phyloP scores from a whole-genome alignment of 1,140 invertebrate genomes.

The Ceratitis capitata region DNA sequence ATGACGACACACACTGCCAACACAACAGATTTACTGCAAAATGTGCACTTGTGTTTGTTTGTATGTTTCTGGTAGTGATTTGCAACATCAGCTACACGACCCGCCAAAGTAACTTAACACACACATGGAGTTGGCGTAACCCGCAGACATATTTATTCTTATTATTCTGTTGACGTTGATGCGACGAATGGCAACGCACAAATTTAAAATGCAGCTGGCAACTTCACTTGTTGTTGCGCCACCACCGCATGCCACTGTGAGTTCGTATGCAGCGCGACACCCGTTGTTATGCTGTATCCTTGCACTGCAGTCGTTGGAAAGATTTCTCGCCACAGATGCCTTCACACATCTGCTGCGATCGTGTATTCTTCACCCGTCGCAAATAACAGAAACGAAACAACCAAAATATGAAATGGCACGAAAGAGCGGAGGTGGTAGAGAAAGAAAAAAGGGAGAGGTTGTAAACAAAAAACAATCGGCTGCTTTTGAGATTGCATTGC shows the following conservation, averaged over 20 bases:
- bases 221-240: background rate
- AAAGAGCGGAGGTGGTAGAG: background rate
- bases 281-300: background rate
- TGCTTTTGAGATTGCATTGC: background rate
- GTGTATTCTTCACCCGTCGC: background rate
- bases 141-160: constrained; percentile 14
- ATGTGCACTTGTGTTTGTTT: background rate
- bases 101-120: background rate
- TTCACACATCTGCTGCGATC: background rate
- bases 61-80: background rate
- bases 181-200: background rate
- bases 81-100: background rate
- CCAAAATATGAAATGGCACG: constrained; percentile 16
- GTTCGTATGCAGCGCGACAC: background rate
- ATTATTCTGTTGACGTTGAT: constrained; percentile 10
- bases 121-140: background rate
- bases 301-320: background rate
- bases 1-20: background rate
- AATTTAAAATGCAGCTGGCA: background rate
- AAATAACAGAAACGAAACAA: background rate
- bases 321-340: background rate
- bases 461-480: background rate
- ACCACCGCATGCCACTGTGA: background rate
- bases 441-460: background rate
- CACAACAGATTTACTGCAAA: background rate